Percentiles rank a stretch among this genome's conserved stretches.
phyloP scores from a whole-genome alignment of 2,797 vertebrate genomes.

The Melopsittacus undulatus region DNA sequence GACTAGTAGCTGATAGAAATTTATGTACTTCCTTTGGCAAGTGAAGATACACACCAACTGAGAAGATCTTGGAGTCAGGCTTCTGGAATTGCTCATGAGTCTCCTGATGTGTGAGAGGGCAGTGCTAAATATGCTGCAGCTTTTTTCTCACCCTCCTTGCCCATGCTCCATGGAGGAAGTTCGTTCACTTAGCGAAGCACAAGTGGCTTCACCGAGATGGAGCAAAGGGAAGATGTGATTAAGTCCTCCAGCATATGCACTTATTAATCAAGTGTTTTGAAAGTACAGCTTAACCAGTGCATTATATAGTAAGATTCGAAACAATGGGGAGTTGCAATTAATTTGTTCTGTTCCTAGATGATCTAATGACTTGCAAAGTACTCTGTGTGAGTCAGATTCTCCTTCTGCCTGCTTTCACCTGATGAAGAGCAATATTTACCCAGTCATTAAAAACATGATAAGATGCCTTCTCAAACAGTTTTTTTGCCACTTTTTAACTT shows the following conservation, averaged over 20 bases:
- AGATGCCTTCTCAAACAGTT: background rate
- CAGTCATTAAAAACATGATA: background rate
- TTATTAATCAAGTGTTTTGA: background rate
- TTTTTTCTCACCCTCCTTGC: background rate
- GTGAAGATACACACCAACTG: fast-evolving
- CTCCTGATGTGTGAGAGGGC: fast-evolving
- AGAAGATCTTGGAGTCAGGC: background rate
- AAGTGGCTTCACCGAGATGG: background rate
- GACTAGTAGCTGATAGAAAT: background rate
- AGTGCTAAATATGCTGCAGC: background rate
- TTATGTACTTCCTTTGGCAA: background rate
- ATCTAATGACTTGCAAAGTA: background rate
- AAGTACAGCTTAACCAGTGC: background rate
- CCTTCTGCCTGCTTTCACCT: background rate
- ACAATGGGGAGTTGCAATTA: background rate
- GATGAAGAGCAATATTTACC: background rate
- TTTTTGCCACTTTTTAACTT: background rate
- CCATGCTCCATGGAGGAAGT: background rate
- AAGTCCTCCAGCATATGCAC: background rate
- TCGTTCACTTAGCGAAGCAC: background rate
- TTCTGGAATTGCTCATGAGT: background rate
- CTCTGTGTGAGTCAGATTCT: background rate
- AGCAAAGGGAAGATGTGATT: background rate
- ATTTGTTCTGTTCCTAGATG: background rate
- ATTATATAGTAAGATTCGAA: background rate